These are phyloP conservation scores for Microdon myrmicae DNA, from an alignment of 2,888 invertebrate species.

Conservation along the genomic window DNA sequence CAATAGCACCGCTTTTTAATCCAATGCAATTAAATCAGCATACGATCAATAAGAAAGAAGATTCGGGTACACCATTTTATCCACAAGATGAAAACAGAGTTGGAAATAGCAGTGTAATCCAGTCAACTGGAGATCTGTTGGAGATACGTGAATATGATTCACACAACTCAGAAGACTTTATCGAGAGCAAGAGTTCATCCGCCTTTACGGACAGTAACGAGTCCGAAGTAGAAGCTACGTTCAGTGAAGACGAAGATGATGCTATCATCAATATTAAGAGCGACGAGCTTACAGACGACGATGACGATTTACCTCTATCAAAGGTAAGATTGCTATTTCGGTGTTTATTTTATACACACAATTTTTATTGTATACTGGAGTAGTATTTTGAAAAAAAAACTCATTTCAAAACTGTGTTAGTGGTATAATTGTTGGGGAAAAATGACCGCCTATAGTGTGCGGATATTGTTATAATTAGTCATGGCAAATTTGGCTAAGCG, in stretches of 20 bases:
- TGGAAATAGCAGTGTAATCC: constrained; percentile 1
- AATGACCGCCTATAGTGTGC: too few species aligned
- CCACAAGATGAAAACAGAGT: constrained; percentile 31
- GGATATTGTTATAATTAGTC: too few species aligned
- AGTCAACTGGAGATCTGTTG: constrained; percentile 37
- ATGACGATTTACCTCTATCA: constrained; percentile 80
- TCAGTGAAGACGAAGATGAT: constrained; percentile 71
- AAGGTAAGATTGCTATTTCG: too few species aligned
- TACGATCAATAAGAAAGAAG: constrained; percentile 61
- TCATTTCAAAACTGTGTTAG: too few species aligned
- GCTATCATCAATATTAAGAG: constrained; percentile 65
- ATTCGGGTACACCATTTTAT: constrained; percentile 14
- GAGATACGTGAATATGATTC: constrained; percentile 38
- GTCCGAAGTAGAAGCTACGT: constrained; percentile 59
- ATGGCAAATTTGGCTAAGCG: too few species aligned
- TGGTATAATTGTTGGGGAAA: too few species aligned
- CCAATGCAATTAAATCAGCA: constrained; percentile 56
- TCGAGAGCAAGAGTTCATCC: constrained; percentile 55
- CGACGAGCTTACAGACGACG: constrained; percentile 67
- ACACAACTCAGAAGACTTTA: constrained; percentile 8
- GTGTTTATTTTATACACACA: too few species aligned
- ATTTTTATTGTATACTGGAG: too few species aligned
- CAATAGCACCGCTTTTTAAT: constrained; percentile 57
- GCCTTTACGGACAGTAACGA: constrained; percentile 61
- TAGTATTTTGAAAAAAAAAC: too few species aligned